Evolutionary conservation across 2,113 vertebrate genomes (phyloP).

Genomic region (Phasianus colchicus): DNA sequence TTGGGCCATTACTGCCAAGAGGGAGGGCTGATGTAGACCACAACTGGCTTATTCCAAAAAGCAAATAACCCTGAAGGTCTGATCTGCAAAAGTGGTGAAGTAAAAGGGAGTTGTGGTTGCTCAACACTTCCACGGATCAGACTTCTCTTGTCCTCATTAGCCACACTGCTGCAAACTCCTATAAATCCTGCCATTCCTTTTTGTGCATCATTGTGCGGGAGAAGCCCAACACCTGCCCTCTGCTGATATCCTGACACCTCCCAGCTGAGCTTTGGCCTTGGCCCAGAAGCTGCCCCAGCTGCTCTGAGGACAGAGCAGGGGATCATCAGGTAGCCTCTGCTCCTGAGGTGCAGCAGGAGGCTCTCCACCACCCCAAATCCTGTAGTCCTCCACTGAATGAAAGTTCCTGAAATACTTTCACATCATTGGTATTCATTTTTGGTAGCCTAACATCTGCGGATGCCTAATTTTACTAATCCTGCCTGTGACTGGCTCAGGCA

Average conservation of each 20-base stretch:
- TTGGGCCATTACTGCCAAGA: background rate
- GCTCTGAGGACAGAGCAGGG: background rate
- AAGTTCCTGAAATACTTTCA: background rate
- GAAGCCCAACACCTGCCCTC: background rate
- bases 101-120: conserved; percentile 12
- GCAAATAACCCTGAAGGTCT: conserved; percentile 7
- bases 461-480: conserved; percentile 19
- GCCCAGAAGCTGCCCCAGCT: background rate
- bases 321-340: background rate
- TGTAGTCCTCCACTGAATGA: background rate
- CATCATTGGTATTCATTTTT: background rate
- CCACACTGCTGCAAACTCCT: background rate
- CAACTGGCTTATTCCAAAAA: conserved; percentile 2
- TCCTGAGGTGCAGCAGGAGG: background rate
- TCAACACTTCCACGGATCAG: background rate
- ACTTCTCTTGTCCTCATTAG: conserved; percentile 5
- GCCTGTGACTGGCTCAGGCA: conserved; percentile 64
- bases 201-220: rapidly evolving
- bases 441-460: background rate
- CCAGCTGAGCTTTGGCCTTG: background rate
- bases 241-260: background rate
- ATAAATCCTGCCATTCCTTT: background rate
- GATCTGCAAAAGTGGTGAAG: conserved; percentile 20
- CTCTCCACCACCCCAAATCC: background rate
- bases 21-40: background rate